These are phyloP conservation scores for Trididemnum miniatum DNA, from an alignment of 23 tunicate species.

Conservation along the genomic window DNA sequence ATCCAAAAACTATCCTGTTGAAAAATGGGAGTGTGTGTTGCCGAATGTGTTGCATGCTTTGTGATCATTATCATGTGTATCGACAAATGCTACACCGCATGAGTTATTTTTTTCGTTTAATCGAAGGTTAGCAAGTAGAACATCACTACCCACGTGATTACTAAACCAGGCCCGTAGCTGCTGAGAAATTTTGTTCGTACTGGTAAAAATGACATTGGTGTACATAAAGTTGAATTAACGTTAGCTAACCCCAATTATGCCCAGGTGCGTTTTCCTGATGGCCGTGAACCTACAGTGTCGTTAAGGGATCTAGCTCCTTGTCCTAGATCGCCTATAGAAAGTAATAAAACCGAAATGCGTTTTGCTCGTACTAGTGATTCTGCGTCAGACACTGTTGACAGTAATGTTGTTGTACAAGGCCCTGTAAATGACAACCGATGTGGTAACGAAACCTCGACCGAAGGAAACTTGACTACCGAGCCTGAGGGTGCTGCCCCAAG, in stretches of 20 bases:
- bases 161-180: constrained; percentile 5
- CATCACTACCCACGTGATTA: constrained; percentile 1
- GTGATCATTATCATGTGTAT: constrained; percentile 5
- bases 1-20: not conserved
- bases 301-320: constrained; percentile 20
- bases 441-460: too few species aligned
- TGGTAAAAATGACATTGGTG: constrained; percentile 11
- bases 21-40: constrained; percentile 14
- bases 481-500: too few species aligned
- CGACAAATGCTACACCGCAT: constrained; percentile 35
- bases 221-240: constrained; percentile 27
- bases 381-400: too few species aligned
- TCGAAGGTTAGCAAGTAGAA: not conserved
- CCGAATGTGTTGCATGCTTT: constrained; percentile 13
- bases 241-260: constrained; percentile 34
- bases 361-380: too few species aligned
- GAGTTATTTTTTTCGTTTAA: constrained; percentile 12
- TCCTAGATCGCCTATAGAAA: too few species aligned
- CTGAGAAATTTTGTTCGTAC: not conserved
- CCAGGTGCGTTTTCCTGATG: constrained; percentile 17
- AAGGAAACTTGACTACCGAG: too few species aligned
- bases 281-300: constrained; percentile 31
- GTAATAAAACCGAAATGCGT: too few species aligned
- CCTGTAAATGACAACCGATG: too few species aligned
- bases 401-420: too few species aligned